These are phyloP conservation scores for Strigamia maritima DNA, from an alignment of 2,888 invertebrate genomes.

Conservation along the genomic window DNA sequence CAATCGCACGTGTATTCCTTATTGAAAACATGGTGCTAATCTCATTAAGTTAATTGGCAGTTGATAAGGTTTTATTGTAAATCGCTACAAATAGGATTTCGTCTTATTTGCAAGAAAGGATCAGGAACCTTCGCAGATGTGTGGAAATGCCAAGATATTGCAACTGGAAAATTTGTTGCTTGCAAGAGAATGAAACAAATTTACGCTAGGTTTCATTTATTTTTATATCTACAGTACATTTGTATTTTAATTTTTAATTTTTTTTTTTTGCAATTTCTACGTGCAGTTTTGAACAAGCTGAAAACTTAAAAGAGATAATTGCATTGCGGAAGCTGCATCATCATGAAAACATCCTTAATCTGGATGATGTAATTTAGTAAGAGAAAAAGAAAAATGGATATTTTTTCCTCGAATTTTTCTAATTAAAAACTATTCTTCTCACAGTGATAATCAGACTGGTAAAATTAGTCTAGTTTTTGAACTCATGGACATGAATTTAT, in stretches of 20 bases:
- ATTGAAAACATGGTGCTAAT: not conserved
- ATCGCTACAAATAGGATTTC: conserved; percentile 14
- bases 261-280: conserved; percentile 38
- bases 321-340: conserved; percentile 61
- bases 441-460: conserved; percentile 60
- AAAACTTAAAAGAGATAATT: conserved; percentile 60
- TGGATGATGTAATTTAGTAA: conserved; percentile 64
- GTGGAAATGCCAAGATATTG: conserved; percentile 62
- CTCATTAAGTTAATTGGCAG: not conserved
- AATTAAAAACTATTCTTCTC: conserved; percentile 14
- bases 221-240: too few species aligned
- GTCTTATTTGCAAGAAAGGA: conserved; percentile 28
- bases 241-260: conserved; percentile 31
- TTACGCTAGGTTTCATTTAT: conserved; percentile 57
- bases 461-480: conserved; percentile 64
- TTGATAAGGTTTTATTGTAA: not conserved
- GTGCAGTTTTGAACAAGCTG: conserved; percentile 53
- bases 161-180: conserved; percentile 59
- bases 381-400: not conserved
- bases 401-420: not conserved
- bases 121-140: conserved; percentile 67
- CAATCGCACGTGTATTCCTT: not conserved
- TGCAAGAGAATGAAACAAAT: conserved; percentile 64
- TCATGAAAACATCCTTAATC: conserved; percentile 63
- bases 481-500: conserved; percentile 68